Evolutionary conservation across 35 echinoderm and acorn worm genomes (phyloP).

Genomic region (Patiria miniata): DNA sequence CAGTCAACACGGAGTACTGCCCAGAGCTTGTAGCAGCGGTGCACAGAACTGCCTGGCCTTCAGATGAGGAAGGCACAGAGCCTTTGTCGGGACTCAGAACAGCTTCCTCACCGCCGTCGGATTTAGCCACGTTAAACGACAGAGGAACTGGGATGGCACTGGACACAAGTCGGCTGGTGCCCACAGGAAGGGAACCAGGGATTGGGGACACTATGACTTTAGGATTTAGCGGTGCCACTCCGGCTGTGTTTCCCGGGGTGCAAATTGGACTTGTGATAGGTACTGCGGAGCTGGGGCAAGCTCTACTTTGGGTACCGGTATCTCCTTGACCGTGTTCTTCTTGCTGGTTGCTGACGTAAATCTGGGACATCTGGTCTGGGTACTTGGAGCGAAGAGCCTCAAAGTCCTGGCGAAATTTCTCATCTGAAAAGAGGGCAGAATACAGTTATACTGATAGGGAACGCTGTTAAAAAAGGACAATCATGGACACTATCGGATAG

Average conservation of each 20-base stretch:
- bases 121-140: neutral
- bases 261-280: neutral
- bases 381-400: constrained; percentile 80
- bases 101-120: neutral
- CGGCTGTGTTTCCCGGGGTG: neutral
- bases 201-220: neutral
- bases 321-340: neutral
- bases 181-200: neutral
- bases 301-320: constrained; percentile 16
- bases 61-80: neutral
- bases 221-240: neutral
- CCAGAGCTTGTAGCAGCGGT: neutral
- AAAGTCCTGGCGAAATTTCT: constrained; percentile 77
- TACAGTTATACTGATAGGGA: no score
- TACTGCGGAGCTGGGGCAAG: neutral
- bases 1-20: constrained; percentile 2
- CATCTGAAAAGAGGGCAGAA: constrained; percentile 53
- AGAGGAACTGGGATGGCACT: neutral
- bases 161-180: neutral
- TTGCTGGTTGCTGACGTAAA: constrained; percentile 50
- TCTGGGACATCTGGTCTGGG: constrained; percentile 69
- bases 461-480: neutral
- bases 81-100: neutral
- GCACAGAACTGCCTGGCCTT: no score
- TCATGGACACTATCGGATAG: no score